Conservation (phyloP, 35 echinoderm and acorn worm species). For the Ptychodera flava region DNA sequence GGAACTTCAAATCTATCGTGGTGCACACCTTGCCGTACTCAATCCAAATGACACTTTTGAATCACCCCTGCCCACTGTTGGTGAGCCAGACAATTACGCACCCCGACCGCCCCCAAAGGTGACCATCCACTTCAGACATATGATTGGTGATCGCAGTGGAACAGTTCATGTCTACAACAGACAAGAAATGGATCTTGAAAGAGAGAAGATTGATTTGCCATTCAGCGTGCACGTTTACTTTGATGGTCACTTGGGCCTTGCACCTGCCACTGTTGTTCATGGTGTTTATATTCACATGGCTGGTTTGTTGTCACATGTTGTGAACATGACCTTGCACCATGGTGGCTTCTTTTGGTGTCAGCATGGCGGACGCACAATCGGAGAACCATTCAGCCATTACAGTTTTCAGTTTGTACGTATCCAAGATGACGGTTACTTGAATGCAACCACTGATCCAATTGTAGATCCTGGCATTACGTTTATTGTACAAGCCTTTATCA, state of each 20-base stretch:
- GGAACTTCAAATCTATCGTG: conserved; percentile 78
- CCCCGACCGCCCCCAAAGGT: background rate
- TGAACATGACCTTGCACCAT: conserved; percentile 77
- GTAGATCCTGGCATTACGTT: conserved; percentile 84
- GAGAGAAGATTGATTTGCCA: conserved; percentile 82
- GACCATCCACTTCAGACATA: conserved; percentile 57
- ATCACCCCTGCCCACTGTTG: background rate
- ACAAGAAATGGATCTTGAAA: conserved; percentile 86
- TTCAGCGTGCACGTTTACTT: conserved; percentile 79
- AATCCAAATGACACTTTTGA: conserved; percentile 38
- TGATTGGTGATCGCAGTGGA: conserved; percentile 84
- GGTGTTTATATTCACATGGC: conserved; percentile 79
- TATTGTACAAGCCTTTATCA: conserved; percentile 28
- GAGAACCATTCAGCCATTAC: conserved; percentile 53
- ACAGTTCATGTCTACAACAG: conserved; percentile 58
- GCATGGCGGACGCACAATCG: conserved; percentile 72
- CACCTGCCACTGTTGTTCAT: conserved; percentile 72
- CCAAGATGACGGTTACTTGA: conserved; percentile 52
- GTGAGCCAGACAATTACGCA: background rate
- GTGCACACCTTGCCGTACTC: conserved; percentile 66
- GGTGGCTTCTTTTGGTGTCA: conserved; percentile 71
- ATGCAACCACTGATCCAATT: conserved; percentile 74
- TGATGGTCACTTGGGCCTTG: conserved; percentile 76
- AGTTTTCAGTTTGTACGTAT: conserved; percentile 65
- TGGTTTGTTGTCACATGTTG: conserved; percentile 66